Evolutionary conservation across 2,888 invertebrate genomes (phyloP).

Genomic region (Mythimna loreyi): DNA sequence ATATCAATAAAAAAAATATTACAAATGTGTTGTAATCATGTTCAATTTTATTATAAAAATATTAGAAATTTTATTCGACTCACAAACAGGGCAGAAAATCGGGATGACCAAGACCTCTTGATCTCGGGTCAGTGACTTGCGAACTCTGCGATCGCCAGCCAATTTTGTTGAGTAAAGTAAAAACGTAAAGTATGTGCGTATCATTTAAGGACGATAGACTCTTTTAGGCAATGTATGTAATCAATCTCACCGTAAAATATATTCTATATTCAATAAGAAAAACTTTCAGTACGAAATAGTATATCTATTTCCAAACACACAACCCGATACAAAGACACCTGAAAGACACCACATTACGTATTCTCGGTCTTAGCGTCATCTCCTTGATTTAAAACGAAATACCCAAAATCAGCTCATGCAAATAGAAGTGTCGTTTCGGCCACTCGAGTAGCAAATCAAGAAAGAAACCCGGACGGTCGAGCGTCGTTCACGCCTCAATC

Average conservation of each 20-base stretch:
- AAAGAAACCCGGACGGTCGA: constrained; percentile 88
- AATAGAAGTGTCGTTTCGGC: constrained; percentile 89
- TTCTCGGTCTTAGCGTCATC: constrained; percentile 65
- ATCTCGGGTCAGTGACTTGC: constrained; percentile 30
- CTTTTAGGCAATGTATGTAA: neutral
- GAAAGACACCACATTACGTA: constrained; percentile 57
- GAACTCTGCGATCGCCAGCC: constrained; percentile 6
- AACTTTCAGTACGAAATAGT: neutral
- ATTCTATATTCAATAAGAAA: constrained; percentile 1
- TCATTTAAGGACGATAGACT: neutral
- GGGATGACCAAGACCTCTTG: neutral
- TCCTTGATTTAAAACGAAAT: constrained; percentile 77
- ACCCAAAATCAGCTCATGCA: constrained; percentile 86
- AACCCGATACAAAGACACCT: constrained; percentile 32
- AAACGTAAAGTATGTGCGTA: neutral
- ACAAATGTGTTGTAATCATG: neutral
- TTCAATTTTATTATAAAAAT: neutral
- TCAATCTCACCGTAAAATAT: constrained; percentile 8
- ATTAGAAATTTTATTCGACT: neutral
- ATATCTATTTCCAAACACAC: constrained; percentile 28
- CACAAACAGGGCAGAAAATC: neutral
- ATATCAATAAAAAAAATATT: too few relatives aligned
- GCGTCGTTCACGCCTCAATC: constrained; percentile 89
- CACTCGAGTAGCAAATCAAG: constrained; percentile 89
- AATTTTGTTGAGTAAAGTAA: neutral